phyloP scores from a whole-genome alignment of 2,797 vertebrate genomes.

The Cottoperca gobio region DNA sequence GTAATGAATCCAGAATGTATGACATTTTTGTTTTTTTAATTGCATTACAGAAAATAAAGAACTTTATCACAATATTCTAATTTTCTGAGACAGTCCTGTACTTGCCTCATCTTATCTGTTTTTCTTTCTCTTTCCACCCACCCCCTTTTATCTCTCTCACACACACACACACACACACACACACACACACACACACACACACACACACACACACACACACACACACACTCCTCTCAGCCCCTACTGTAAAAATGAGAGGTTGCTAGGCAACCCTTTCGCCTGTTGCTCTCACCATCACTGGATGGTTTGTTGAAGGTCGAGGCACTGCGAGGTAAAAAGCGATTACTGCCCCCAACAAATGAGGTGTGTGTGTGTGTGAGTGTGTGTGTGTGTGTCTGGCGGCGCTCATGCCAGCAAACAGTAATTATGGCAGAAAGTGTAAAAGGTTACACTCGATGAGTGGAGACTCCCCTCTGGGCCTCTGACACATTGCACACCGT shows the following conservation, averaged over 20 bases:
- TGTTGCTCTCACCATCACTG: constrained; percentile 66
- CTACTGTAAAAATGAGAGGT: constrained; percentile 56
- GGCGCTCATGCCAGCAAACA: constrained; percentile 53
- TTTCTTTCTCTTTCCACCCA: too few species aligned
- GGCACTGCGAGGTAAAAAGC: constrained; percentile 66
- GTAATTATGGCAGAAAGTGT: constrained; percentile 64
- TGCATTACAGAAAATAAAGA: too few species aligned
- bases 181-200: too few species aligned
- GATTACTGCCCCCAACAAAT: constrained; percentile 67
- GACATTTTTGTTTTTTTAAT: too few species aligned
- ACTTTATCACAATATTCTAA: too few species aligned
- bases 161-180: too few species aligned
- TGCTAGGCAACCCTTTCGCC: constrained; percentile 73
- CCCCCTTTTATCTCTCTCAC: too few species aligned
- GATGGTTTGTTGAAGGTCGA: constrained; percentile 71
- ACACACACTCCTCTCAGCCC: constrained; percentile 25
- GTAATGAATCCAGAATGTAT: too few species aligned
- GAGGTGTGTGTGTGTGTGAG: constrained; percentile 22
- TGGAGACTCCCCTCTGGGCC: constrained; percentile 43
- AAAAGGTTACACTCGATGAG: constrained; percentile 66
- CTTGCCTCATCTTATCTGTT: too few species aligned
- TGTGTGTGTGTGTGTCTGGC: constrained; percentile 21
- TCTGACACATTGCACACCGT: constrained; percentile 32
- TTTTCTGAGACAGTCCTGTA: too few species aligned
- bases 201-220: too few species aligned